Percentiles rank a stretch among this genome's conserved stretches.
Conservation (phyloP, 2,797 vertebrate genomes). For the Ctenopoma multispine region DNA sequence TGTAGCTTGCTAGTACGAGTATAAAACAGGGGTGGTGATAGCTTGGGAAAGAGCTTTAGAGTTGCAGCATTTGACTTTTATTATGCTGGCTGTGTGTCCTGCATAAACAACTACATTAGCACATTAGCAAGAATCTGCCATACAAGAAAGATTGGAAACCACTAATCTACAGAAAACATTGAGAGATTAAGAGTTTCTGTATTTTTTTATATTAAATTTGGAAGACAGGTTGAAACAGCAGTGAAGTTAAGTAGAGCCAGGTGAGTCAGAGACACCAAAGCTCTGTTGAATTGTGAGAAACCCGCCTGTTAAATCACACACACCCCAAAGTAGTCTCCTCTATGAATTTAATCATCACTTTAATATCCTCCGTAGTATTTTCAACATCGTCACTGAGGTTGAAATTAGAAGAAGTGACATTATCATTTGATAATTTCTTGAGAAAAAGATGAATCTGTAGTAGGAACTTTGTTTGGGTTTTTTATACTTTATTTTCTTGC, state of each 20-base stretch:
- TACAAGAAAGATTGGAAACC: background rate
- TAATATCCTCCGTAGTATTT: background rate
- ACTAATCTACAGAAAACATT: background rate
- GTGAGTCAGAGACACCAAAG: background rate
- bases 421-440: background rate
- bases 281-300: background rate
- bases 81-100: background rate
- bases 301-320: background rate
- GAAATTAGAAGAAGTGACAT: conserved; percentile 22
- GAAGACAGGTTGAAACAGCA: background rate
- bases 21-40: background rate
- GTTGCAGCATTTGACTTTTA: background rate
- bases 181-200: background rate
- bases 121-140: background rate
- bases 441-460: background rate
- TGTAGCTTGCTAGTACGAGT: background rate
- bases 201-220: too few species aligned
- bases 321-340: background rate
- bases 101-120: background rate
- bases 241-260: background rate
- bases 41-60: background rate
- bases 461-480: background rate
- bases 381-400: background rate
- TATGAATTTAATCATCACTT: too few species aligned
- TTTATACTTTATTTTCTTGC: background rate